Evolutionary conservation across 1,140 invertebrate species (phyloP).

Genomic region (Calephelis nemesis): DNA sequence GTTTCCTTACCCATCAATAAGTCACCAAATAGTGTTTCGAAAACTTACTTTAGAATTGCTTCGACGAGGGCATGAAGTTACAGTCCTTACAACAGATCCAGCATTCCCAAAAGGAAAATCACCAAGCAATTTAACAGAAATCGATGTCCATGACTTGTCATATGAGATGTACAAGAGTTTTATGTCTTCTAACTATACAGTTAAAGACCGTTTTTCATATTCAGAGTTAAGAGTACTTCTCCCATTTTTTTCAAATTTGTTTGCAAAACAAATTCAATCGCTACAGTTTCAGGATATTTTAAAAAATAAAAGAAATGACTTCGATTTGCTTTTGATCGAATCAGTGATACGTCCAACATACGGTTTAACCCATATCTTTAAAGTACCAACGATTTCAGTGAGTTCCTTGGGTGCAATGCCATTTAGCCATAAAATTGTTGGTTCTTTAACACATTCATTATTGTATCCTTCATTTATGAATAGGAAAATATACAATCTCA

Average conservation of each 20-base stretch:
- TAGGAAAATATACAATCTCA: slow-evolving; percentile 26
- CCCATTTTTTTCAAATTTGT: neutral
- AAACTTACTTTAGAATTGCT: slow-evolving; percentile 14
- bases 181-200: slow-evolving; percentile 1
- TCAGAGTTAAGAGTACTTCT: neutral
- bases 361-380: neutral
- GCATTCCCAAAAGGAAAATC: slow-evolving; percentile 9
- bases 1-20: neutral
- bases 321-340: slow-evolving; percentile 5
- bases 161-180: neutral
- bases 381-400: neutral
- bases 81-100: slow-evolving; percentile 11
- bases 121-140: neutral
- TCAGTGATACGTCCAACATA: neutral
- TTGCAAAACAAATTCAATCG: neutral
- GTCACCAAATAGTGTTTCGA: slow-evolving; percentile 1
- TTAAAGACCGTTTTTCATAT: neutral
- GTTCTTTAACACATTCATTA: slow-evolving; percentile 20
- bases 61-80: slow-evolving; percentile 2
- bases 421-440: slow-evolving; percentile 5
- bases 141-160: neutral
- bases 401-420: slow-evolving; percentile 6
- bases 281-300: neutral
- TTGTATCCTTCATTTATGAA: slow-evolving; percentile 17
- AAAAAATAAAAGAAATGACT: neutral